Conservation (phyloP, 2,797 vertebrate species). For the Oreonectes daqikongensis region DNA sequence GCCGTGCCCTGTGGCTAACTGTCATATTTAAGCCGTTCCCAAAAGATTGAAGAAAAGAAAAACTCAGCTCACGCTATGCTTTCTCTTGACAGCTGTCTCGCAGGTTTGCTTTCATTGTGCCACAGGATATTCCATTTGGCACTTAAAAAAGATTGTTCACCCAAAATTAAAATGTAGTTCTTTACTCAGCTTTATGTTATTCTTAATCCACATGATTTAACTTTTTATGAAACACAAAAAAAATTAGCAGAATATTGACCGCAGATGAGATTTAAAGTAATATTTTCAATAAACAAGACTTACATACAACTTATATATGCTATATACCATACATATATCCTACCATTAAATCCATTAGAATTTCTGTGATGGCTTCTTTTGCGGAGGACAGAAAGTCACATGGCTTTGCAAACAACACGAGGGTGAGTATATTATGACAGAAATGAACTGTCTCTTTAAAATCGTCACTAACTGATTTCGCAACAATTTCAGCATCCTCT, state of each 20-base stretch:
- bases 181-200: not conserved
- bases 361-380: no score
- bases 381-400: not conserved
- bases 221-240: no score
- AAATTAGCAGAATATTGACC: no score
- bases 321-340: no score
- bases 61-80: slow-evolving; percentile 53
- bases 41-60: slow-evolving; percentile 47
- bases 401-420: not conserved
- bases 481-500: not conserved
- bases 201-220: not conserved
- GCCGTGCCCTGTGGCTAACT: slow-evolving; percentile 54
- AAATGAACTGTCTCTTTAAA: not conserved
- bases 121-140: slow-evolving; percentile 1
- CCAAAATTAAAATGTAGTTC: not conserved
- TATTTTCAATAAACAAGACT: no score
- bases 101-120: slow-evolving; percentile 25
- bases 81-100: slow-evolving; percentile 61
- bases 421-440: not conserved
- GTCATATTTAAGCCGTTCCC: slow-evolving; percentile 37
- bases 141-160: not conserved
- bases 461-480: not conserved
- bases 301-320: no score
- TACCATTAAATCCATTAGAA: no score
- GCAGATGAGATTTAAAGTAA: no score